Evolutionary conservation across 2,797 vertebrate species (phyloP), one percentile per base, ranked within the genome.

Genomic region (Hozukius guyotensis): DNA sequence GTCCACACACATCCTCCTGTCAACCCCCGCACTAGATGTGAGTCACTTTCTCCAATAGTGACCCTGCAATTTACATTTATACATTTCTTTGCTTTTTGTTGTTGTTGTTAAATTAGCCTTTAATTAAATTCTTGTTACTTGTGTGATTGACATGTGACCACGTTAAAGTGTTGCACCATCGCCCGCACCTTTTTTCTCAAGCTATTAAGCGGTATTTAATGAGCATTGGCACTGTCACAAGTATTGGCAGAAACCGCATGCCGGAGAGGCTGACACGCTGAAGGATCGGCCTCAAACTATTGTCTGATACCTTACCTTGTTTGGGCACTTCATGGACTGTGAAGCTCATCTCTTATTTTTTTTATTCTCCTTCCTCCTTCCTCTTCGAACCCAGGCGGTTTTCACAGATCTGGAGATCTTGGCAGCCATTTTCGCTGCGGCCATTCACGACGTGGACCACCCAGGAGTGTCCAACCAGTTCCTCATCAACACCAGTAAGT

Each of bases 381-480:
- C 49, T 86, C 7, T 36, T 68, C 31, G 53, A 85, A 83, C 49
- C 1, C 93, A 99, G 99, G 98, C 97, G 0, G 99, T 99, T 86
- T 99, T 99, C 94, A 99, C 98, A 0, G 99, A 99, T 82, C 88
- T 99, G 90, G 99, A 99, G 94, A 98, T 99, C 92, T 95, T 99
- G 66, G 99, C 98, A 32, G 98, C 98, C 81, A 98, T 99, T 92
- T 99, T 99, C 36, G 98, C 98, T 1, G 97, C 98, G 70, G 99
- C 99, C 3, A 99, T 99, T 91, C 99, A 99, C 8, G 99, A 99
- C 3, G 99, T 99, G 78, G 99, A 99, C 95, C 99, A 99, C 91
- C 99, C 99, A 0, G 99, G 99, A 84, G 99, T 99, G 92, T 97
- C 98, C 89, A 99, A 99, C 94, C 98, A 99, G 88, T 99, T 99